Conservation (phyloP, 2,113 vertebrate species). For the Chiloscyllium plagiosum region DNA sequence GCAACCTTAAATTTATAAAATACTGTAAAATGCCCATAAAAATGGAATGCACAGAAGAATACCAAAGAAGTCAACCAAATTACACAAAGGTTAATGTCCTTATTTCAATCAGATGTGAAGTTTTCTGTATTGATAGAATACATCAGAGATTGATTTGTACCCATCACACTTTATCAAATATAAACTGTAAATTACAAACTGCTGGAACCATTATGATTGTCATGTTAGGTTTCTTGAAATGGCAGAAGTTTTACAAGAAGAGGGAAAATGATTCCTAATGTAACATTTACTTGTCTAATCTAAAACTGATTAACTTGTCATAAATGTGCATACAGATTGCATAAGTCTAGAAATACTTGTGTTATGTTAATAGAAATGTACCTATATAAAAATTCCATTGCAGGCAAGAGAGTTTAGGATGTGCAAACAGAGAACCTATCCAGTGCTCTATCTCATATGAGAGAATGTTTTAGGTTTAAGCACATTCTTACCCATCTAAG, state of each 20-base stretch:
- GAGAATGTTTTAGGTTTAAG: background rate
- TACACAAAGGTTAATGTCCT: constrained; percentile 57
- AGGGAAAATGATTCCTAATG: constrained; percentile 10
- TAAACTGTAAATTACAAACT: background rate
- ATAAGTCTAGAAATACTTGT: background rate
- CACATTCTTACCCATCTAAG: background rate
- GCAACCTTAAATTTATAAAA: constrained; percentile 68
- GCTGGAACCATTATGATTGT: constrained; percentile 5
- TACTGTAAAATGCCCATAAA: constrained; percentile 66
- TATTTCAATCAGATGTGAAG: constrained; percentile 57
- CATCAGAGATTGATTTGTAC: constrained; percentile 54
- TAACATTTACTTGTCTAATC: background rate
- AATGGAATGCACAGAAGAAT: constrained; percentile 52
- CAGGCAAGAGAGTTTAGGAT: background rate
- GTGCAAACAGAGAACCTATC: background rate
- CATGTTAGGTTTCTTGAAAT: background rate
- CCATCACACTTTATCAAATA: background rate
- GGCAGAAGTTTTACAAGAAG: background rate
- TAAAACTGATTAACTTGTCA: constrained; percentile 20
- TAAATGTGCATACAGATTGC: background rate
- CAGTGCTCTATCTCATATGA: too few species aligned
- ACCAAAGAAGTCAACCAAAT: constrained; percentile 64
- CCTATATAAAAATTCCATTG: background rate
- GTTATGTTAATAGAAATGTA: background rate
- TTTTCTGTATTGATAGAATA: constrained; percentile 59